Percentiles rank a stretch among this genome's conserved stretches.
These are phyloP conservation scores for Hemitrygon akajei DNA, from an alignment of 2,797 vertebrate genomes.

Conservation along the genomic window DNA sequence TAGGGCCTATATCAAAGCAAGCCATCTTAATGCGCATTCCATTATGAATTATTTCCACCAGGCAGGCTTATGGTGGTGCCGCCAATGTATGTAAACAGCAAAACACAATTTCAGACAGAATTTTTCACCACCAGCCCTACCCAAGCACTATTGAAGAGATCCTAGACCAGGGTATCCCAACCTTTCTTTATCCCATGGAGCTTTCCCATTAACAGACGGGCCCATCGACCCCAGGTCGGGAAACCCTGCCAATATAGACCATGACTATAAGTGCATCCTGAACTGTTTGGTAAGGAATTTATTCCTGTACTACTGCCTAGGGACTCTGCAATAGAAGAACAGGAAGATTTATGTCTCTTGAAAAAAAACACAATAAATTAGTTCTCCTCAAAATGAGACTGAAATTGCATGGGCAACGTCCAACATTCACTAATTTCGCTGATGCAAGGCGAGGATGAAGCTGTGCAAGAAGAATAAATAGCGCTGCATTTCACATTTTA, in stretches of 20 bases:
- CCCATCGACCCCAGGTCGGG: no score
- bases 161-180: no score
- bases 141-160: not conserved
- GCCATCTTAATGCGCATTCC: not conserved
- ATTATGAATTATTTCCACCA: not conserved
- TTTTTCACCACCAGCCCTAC: not conserved
- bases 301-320: not conserved
- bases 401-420: not conserved
- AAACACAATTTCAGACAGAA: not conserved
- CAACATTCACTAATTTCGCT: not conserved
- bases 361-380: not conserved
- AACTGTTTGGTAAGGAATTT: not conserved
- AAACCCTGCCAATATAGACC: no score
- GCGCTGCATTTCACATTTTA: not conserved
- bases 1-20: not conserved
- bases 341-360: not conserved
- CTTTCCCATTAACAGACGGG: no score
- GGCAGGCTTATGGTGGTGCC: not conserved
- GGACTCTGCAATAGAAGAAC: not conserved
- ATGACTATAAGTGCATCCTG: not conserved
- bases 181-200: no score
- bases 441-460: no score
- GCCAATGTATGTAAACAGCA: no score
- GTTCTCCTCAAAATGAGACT: not conserved
- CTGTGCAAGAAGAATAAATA: not conserved